phyloP scores from a whole-genome alignment of 2,888 invertebrate genomes.

The Eristalis intricaria region DNA sequence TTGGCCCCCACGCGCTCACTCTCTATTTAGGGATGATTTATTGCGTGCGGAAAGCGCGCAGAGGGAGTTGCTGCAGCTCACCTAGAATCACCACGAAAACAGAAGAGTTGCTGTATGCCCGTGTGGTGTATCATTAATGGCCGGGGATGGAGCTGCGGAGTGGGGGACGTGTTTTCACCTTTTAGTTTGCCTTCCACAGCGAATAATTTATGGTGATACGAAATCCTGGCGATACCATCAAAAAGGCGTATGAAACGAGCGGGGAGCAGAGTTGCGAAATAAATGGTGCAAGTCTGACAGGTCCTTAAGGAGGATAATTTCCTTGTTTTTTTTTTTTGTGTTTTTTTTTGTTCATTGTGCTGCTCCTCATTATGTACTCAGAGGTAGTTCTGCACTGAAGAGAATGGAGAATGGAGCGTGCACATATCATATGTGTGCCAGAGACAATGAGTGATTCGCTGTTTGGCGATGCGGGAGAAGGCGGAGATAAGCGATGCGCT shows the following conservation, averaged over 20 bases:
- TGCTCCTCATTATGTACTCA: constrained; percentile 34
- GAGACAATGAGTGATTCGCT: constrained; percentile 47
- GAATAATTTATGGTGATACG: constrained; percentile 70
- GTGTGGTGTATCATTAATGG: constrained; percentile 61
- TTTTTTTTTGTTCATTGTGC: constrained; percentile 13
- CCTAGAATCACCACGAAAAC: constrained; percentile 35
- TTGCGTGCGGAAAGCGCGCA: constrained; percentile 69
- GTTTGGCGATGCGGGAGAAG: constrained; percentile 30
- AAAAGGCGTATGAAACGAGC: constrained; percentile 64
- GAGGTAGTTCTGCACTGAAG: constrained; percentile 38
- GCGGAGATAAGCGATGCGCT: constrained; percentile 44
- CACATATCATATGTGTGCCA: constrained; percentile 54
- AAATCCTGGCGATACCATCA: constrained; percentile 69
- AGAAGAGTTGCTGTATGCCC: constrained; percentile 14
- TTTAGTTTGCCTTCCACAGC: constrained; percentile 63
- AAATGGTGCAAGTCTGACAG: constrained; percentile 70
- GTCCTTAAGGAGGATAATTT: constrained; percentile 68
- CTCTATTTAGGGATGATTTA: constrained; percentile 68
- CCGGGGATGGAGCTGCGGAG: not conserved
- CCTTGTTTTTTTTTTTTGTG: constrained; percentile 14
- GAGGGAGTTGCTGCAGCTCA: constrained; percentile 51
- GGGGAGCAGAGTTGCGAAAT: constrained; percentile 57
- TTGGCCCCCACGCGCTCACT: constrained; percentile 6
- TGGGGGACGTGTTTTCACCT: constrained; percentile 50
- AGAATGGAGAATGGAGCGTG: not conserved